Conservation (phyloP, 2,797 vertebrate genomes). For the Lycodopsis pacificus region DNA sequence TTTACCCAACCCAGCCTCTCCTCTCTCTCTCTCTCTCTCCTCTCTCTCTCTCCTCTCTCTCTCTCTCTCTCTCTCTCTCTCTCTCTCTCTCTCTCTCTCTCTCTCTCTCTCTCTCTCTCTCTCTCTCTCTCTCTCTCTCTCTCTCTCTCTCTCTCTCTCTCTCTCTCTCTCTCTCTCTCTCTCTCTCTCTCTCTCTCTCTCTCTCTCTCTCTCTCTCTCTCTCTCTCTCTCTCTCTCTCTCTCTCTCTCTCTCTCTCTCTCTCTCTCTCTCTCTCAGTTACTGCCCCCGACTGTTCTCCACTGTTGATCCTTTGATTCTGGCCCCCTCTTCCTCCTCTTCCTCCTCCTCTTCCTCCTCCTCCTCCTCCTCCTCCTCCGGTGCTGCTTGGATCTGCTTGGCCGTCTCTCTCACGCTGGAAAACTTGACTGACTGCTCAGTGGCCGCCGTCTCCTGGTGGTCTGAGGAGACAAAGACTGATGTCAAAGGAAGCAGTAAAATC, state of each 20-base stretch:
- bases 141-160: slow-evolving; percentile 30
- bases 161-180: slow-evolving; percentile 14
- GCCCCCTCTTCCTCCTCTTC: slow-evolving; percentile 36
- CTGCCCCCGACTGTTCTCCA: slow-evolving; percentile 68
- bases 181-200: slow-evolving; percentile 33
- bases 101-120: slow-evolving; percentile 9
- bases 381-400: slow-evolving; percentile 61
- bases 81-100: slow-evolving; percentile 30
- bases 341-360: slow-evolving; percentile 50
- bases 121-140: slow-evolving; percentile 31
- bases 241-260: neutral
- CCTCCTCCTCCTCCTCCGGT: slow-evolving; percentile 66
- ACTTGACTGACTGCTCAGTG: slow-evolving; percentile 57
- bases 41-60: slow-evolving; percentile 32
- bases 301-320: slow-evolving; percentile 44
- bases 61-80: slow-evolving; percentile 12
- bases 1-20: neutral
- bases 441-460: slow-evolving; percentile 70
- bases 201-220: slow-evolving; percentile 7
- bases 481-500: slow-evolving; percentile 29
- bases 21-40: slow-evolving; percentile 1
- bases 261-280: slow-evolving; percentile 61
- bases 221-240: slow-evolving; percentile 36
- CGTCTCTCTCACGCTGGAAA: slow-evolving; percentile 58
- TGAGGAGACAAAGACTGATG: slow-evolving; percentile 50